Conservation (phyloP, 2,797 vertebrate species). For the Argya squamiceps region DNA sequence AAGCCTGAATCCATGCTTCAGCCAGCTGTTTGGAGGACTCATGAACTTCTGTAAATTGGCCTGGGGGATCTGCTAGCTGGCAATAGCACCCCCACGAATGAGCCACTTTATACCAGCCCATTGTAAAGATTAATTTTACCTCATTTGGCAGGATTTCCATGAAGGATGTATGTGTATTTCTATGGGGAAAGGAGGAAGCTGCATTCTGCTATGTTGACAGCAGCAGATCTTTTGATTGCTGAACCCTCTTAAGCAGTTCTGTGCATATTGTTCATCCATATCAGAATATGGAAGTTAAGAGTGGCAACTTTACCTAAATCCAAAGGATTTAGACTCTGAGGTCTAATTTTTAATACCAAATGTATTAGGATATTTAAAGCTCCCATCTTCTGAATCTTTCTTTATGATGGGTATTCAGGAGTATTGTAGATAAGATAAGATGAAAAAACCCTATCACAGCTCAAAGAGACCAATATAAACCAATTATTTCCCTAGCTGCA, state of each 20-base stretch:
- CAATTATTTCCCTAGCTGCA: slow-evolving; percentile 28
- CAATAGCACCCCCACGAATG: too few species aligned
- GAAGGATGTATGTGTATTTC: neutral
- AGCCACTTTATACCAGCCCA: too few species aligned
- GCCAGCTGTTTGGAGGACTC: too few species aligned
- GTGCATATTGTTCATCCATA: neutral
- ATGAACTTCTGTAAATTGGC: too few species aligned
- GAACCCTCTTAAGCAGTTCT: neutral
- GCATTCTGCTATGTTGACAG: neutral
- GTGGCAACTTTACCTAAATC: neutral
- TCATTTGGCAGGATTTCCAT: neutral
- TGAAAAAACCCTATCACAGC: neutral
- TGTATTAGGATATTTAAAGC: neutral
- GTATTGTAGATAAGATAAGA: neutral
- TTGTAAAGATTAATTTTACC: neutral
- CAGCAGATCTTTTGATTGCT: neutral
- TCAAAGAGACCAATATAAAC: slow-evolving; percentile 8
- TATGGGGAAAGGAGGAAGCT: neutral
- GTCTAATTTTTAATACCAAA: neutral
- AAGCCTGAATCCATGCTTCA: too few species aligned
- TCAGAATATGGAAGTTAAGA: neutral
- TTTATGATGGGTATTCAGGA: neutral
- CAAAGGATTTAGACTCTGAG: neutral
- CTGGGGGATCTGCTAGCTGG: too few species aligned
- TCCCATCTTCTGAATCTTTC: neutral